Base-by-base conservation (phyloP, 2,888 invertebrate species). In the Dinocampus coccinellae region DNA sequence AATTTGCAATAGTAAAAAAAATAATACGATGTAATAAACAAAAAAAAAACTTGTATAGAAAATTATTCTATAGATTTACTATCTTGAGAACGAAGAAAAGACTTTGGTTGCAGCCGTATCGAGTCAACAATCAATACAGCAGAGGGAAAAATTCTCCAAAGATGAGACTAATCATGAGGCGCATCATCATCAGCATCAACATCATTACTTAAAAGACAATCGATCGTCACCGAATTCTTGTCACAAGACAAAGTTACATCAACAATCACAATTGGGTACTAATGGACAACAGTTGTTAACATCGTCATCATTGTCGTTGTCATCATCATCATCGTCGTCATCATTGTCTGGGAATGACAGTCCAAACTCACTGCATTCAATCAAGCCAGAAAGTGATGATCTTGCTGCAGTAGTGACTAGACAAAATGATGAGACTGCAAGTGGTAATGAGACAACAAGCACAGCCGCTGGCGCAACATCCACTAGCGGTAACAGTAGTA, bases 371-470 rank as follows among this genome's bases (percentile, higher is more conserved):
- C 78, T 82, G 33, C 81, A 81, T 36, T 71, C 79, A 11, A 77
- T 82, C 61, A 85, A 85, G 72, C 79, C 80, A 6, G 86, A 86
- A 69, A 78, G 77, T 42, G 82, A 63, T 66, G 60, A 34, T 63
- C 70, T 53, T 34, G 24, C 70, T 33, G 57, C 61, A n/a, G 65
- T 24, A n/a, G 58, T 24, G 22, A 53, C 63, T 72, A 75, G 75
- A 47, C 70, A 77, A 60, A 78, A 79, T 29, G 74, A 77, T 58
- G 77, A 77, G 57, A 55, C 66, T 58, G 34, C 58, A 34, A 58
- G 34, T n/a, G 33, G 33, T 29, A 33, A 16, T 24, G 66, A 39
- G 9, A 34, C 61, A 22, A 68, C 29, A 11, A 36, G 52, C 52
- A 53, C 34, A n/a, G 60, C 29, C 47, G 34, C 60, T 52, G 42